Evolutionary conservation across 2,113 vertebrate species (phyloP).

Genomic region (Oceanites oceanicus): DNA sequence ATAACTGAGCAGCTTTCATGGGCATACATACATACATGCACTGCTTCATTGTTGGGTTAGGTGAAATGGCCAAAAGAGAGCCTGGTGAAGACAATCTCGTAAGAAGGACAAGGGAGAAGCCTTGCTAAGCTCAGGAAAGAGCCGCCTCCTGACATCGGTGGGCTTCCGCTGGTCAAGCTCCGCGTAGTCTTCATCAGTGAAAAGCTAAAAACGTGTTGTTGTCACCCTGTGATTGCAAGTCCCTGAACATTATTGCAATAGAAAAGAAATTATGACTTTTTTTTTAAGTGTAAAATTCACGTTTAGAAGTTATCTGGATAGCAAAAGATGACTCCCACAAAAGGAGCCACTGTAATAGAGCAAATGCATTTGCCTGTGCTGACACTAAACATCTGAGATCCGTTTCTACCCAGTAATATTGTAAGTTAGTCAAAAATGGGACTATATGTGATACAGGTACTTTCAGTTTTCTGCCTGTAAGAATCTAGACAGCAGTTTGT

Average conservation of each 20-base stretch:
- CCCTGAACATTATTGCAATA: neutral
- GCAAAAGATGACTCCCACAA: neutral
- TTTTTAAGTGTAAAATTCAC: neutral
- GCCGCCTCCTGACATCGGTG: accelerated
- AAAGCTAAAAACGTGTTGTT: neutral
- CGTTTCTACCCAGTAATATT: neutral
- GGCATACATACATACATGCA: accelerated
- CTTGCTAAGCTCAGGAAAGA: neutral
- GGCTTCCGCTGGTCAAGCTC: neutral
- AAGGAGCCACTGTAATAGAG: accelerated
- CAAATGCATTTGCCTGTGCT: neutral
- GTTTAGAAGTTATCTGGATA: neutral
- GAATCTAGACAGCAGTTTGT: neutral
- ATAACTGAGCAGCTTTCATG: neutral
- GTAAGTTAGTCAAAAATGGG: neutral
- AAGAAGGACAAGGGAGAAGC: neutral
- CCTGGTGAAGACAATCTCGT: neutral
- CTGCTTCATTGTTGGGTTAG: neutral
- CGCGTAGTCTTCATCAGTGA: neutral
- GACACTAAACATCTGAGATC: neutral
- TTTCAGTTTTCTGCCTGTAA: neutral
- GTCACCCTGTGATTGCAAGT: accelerated
- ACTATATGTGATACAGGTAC: neutral
- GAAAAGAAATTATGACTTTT: neutral
- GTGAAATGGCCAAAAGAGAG: neutral